Evolutionary conservation across 2,888 invertebrate species (phyloP).

Genomic region (Xanthia togata): DNA sequence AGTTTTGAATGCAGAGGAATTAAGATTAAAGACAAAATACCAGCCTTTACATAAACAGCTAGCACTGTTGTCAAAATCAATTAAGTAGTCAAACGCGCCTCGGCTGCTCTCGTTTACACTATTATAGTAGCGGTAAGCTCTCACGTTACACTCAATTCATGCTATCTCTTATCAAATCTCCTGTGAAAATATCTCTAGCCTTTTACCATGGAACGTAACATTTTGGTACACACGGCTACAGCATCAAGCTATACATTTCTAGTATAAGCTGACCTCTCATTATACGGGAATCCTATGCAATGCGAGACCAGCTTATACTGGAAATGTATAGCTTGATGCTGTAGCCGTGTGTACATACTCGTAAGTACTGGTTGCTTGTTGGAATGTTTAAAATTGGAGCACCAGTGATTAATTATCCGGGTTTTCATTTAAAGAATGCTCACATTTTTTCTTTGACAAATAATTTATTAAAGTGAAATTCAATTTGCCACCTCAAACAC

Average conservation of each 20-base stretch:
- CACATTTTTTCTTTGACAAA: background rate
- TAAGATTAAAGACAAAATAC: background rate
- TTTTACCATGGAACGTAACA: constrained; percentile 5
- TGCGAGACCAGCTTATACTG: no score
- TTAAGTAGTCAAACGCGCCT: constrained; percentile 25
- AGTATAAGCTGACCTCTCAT: no score
- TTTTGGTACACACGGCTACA: no score
- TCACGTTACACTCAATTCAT: constrained; percentile 47
- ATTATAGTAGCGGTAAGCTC: constrained; percentile 39
- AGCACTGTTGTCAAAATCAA: constrained; percentile 42
- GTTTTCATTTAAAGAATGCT: background rate
- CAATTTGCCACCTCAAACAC: background rate
- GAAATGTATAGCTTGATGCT: no score
- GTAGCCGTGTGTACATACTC: no score
- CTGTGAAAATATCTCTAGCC: constrained; percentile 54
- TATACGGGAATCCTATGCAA: no score
- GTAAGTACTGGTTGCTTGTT: background rate
- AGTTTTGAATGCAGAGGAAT: background rate
- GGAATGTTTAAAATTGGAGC: background rate
- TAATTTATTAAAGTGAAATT: constrained; percentile 2
- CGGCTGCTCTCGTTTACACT: constrained; percentile 44
- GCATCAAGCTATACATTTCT: no score
- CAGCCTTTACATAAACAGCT: constrained; percentile 2
- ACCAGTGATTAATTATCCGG: background rate
- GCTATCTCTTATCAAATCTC: constrained; percentile 50